Evolutionary conservation across 2,888 invertebrate genomes (phyloP).

Genomic region (Ligdia adustata): DNA sequence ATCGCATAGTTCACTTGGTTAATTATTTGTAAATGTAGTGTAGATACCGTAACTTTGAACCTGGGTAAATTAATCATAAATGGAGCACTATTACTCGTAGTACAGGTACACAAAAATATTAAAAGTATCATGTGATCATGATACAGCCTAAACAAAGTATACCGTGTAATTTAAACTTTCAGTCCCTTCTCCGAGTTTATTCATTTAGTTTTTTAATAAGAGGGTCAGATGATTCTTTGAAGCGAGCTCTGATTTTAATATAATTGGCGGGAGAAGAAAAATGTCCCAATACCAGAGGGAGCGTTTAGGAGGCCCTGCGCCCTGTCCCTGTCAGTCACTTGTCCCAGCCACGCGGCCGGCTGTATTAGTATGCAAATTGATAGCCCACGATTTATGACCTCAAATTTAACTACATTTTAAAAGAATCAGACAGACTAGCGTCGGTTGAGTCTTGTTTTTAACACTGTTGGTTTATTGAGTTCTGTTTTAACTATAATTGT

Average conservation of each 20-base stretch:
- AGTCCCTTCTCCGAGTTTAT: constrained; percentile 10
- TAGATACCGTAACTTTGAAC: no score
- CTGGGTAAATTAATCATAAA: no score
- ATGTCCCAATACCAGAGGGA: constrained; percentile 65
- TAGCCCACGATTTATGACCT: constrained; percentile 51
- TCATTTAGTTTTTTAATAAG: constrained; percentile 25
- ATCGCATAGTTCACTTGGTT: no score
- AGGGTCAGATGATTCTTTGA: constrained; percentile 41
- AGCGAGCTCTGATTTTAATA: constrained; percentile 53
- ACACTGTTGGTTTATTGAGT: background rate
- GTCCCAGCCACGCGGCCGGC: constrained; percentile 53
- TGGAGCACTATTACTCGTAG: no score
- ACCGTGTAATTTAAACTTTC: no score
- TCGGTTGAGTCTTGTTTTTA: constrained; percentile 6
- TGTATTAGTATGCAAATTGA: constrained; percentile 77
- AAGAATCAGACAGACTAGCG: no score
- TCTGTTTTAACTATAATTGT: no score
- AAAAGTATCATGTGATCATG: no score
- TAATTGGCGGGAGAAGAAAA: constrained; percentile 65
- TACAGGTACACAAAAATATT: no score
- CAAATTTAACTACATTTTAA: constrained; percentile 27
- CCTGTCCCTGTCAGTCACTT: constrained; percentile 69
- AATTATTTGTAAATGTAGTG: no score
- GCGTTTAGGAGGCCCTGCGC: constrained; percentile 51
- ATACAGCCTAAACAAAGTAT: no score